Percentiles rank a stretch among this genome's conserved stretches.
Evolutionary conservation across 2,888 invertebrate species (phyloP).

Genomic region (Itoplectis maculator): DNA sequence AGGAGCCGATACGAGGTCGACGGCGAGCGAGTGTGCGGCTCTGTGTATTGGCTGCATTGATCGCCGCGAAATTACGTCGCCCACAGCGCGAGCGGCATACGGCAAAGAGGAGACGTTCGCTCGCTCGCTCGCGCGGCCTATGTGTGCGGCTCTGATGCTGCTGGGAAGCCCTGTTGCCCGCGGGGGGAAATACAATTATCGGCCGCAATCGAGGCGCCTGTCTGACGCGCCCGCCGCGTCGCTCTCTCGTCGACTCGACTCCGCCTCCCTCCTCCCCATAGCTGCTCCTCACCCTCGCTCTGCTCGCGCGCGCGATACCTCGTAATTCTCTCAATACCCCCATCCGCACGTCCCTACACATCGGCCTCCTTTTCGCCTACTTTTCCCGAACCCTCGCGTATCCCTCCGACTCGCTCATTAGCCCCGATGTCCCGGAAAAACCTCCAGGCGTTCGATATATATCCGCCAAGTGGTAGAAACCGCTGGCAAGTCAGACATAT

Average conservation of each 20-base stretch:
- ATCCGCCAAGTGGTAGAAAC: conserved; percentile 20
- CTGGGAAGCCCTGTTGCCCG: conserved; percentile 49
- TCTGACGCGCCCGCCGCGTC: conserved; percentile 45
- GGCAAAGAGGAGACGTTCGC: conserved; percentile 38
- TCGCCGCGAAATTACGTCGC: conserved; percentile 44
- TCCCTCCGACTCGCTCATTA: neutral
- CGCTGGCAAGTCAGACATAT: conserved; percentile 22
- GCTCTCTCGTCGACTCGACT: conserved; percentile 35
- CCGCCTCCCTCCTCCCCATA: neutral
- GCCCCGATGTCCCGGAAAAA: neutral
- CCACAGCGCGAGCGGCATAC: conserved; percentile 43
- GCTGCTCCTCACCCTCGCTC: conserved; percentile 10
- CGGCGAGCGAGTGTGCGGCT: neutral
- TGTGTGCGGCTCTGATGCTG: no score
- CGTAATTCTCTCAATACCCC: conserved; percentile 26
- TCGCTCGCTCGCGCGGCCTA: no score
- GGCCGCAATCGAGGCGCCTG: conserved; percentile 72
- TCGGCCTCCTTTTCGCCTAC: conserved; percentile 5
- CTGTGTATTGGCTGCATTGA: conserved; percentile 43
- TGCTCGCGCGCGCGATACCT: neutral
- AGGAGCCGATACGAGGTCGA: neutral
- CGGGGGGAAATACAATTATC: conserved; percentile 75
- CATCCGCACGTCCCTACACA: neutral
- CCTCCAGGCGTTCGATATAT: neutral
- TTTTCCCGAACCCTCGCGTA: neutral